These are phyloP conservation scores for Euleptes europaea DNA, from an alignment of 2,113 vertebrate genomes.

Conservation along the genomic window DNA sequence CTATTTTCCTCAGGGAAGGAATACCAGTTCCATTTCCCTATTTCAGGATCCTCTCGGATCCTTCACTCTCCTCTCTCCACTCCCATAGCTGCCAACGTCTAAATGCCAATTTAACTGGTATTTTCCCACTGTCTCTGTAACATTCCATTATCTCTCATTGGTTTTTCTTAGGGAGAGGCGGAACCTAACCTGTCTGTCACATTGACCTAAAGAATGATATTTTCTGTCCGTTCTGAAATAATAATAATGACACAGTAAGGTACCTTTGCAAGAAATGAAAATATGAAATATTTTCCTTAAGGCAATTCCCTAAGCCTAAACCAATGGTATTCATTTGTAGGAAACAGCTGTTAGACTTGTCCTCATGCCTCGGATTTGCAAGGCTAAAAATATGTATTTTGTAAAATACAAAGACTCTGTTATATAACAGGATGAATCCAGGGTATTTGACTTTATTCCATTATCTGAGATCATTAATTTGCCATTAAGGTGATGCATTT, in stretches of 20 bases:
- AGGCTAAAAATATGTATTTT: slow-evolving; percentile 6
- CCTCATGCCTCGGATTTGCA: background rate
- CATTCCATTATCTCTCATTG: too few species aligned
- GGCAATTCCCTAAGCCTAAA: background rate
- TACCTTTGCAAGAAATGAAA: background rate
- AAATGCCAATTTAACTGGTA: too few species aligned
- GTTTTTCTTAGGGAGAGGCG: too few species aligned
- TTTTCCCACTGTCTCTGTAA: too few species aligned
- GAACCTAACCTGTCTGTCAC: too few species aligned
- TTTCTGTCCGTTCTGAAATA: background rate
- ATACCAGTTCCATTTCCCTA: too few species aligned
- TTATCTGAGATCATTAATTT: slow-evolving; percentile 35
- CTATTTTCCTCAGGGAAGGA: too few species aligned
- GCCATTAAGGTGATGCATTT: slow-evolving; percentile 17
- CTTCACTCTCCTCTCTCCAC: too few species aligned
- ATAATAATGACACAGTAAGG: slow-evolving; percentile 21
- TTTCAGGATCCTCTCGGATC: too few species aligned
- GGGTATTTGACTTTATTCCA: background rate
- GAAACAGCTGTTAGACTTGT: background rate
- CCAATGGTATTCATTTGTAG: background rate
- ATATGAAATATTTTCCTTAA: background rate
- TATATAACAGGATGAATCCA: background rate
- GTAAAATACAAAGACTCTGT: background rate
- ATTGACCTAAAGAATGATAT: background rate
- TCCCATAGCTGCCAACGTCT: too few species aligned